A percentile compares a stretch with the other conserved stretches of the same genome.
These are phyloP conservation scores for Nemapogon koenigi DNA, from an alignment of 2,888 invertebrate genomes.

Conservation along the genomic window DNA sequence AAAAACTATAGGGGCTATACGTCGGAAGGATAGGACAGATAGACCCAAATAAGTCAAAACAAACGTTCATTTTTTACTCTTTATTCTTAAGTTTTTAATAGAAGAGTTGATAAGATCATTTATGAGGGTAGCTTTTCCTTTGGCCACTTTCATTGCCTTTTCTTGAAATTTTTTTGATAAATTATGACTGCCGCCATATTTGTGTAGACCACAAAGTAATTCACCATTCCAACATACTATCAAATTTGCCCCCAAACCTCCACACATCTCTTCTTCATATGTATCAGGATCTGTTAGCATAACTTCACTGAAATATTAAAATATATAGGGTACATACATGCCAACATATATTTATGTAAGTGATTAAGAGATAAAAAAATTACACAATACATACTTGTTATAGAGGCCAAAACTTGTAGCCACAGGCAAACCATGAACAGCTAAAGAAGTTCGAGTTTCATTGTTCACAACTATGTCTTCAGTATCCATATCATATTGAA, in stretches of 20 bases:
- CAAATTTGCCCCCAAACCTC: constrained; percentile 65
- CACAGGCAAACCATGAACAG: constrained; percentile 67
- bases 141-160: constrained; percentile 65
- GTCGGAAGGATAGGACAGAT: too few relatives aligned
- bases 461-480: constrained; percentile 70
- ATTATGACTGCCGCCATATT: constrained; percentile 73
- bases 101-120: not conserved
- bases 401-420: constrained; percentile 79
- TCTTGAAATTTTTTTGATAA: constrained; percentile 64
- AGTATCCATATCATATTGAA: constrained; percentile 72
- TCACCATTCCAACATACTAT: constrained; percentile 71
- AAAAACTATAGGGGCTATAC: too few relatives aligned
- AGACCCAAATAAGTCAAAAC: not conserved
- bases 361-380: not conserved
- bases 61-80: not conserved
- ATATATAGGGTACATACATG: not conserved
- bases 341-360: constrained; percentile 3
- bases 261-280: constrained; percentile 82
- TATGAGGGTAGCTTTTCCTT: not conserved
- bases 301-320: constrained; percentile 59
- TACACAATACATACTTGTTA: constrained; percentile 54
- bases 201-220: constrained; percentile 71
- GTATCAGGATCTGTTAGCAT: constrained; percentile 79
- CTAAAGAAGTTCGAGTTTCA: constrained; percentile 55
- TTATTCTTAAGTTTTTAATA: not conserved